phyloP scores from a whole-genome alignment of 2,113 vertebrate genomes.

The Reinhardtius hippoglossoides region DNA sequence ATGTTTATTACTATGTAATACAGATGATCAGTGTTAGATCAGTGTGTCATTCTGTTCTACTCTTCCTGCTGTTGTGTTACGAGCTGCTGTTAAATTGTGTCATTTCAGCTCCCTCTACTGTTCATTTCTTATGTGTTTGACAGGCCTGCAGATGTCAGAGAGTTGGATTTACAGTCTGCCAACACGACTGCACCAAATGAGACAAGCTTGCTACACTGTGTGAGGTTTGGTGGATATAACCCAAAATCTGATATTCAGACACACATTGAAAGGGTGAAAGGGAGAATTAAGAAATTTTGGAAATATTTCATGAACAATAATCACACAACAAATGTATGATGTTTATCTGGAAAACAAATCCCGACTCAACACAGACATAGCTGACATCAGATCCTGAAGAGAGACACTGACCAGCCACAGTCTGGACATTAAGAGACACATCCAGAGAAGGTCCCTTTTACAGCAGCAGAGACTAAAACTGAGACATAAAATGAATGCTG shows the following conservation, averaged over 20 bases:
- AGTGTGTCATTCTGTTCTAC: not conserved
- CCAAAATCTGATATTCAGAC: not conserved
- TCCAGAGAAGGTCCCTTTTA: not conserved
- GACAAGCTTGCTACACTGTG: not conserved
- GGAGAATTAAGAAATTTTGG: not conserved
- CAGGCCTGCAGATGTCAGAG: not conserved
- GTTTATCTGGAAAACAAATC: not conserved
- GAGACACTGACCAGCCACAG: not conserved
- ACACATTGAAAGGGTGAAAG: not conserved
- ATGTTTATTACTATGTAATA: not conserved
- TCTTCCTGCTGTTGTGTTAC: not conserved
- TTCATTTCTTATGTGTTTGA: slow-evolving; percentile 15
- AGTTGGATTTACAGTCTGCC: not conserved
- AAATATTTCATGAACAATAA: not conserved
- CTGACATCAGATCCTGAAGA: not conserved
- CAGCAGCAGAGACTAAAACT: not conserved
- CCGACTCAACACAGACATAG: not conserved
- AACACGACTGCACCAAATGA: not conserved
- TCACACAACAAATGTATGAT: not conserved
- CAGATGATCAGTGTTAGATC: not conserved
- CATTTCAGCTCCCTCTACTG: slow-evolving; percentile 57
- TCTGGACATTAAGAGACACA: not conserved
- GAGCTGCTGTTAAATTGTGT: slow-evolving; percentile 8
- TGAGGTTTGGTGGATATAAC: not conserved
- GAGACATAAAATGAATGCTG: not conserved